phyloP scores from a whole-genome alignment of 2,888 invertebrate species.

The Chloroclysta siterata region DNA sequence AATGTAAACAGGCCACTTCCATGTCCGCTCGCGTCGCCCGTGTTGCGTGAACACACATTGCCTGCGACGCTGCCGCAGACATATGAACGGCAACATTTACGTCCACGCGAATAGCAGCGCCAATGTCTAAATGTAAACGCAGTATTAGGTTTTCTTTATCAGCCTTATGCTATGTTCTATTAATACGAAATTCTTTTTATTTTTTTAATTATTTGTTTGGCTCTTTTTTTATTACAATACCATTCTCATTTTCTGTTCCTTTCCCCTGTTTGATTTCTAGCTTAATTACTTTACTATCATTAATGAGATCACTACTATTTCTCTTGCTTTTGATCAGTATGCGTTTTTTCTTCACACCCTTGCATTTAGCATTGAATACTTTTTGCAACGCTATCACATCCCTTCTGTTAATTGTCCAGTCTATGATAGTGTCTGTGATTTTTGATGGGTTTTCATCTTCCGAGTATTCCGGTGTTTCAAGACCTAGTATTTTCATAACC shows the following conservation, averaged over 20 bases:
- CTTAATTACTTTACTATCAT: constrained; percentile 57
- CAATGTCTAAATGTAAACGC: too few relatives aligned
- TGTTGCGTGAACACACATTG: too few relatives aligned
- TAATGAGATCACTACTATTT: constrained; percentile 42
- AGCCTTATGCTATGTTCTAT: constrained; percentile 7
- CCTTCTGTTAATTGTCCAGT: constrained; percentile 90
- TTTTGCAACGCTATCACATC: constrained; percentile 86
- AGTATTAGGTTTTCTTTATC: not conserved
- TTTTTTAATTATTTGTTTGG: not conserved
- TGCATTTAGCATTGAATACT: constrained; percentile 79
- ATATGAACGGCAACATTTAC: too few relatives aligned
- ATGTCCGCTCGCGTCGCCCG: too few relatives aligned
- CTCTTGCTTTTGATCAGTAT: constrained; percentile 67
- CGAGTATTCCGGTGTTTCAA: constrained; percentile 90
- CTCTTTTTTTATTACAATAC: constrained; percentile 3
- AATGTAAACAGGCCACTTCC: too few relatives aligned
- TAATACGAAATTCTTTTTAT: not conserved
- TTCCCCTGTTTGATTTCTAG: constrained; percentile 51
- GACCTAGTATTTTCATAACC: constrained; percentile 89
- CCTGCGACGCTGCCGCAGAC: too few relatives aligned
- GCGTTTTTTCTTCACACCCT: constrained; percentile 77
- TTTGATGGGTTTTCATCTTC: constrained; percentile 88
- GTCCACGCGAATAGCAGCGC: too few relatives aligned
- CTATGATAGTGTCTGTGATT: constrained; percentile 75
- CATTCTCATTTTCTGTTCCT: not conserved